Evolutionary conservation across 1,140 invertebrate genomes (phyloP), one percentile per base, ranked within the genome.

Genomic region (Pogonomyrmex californicus): DNA sequence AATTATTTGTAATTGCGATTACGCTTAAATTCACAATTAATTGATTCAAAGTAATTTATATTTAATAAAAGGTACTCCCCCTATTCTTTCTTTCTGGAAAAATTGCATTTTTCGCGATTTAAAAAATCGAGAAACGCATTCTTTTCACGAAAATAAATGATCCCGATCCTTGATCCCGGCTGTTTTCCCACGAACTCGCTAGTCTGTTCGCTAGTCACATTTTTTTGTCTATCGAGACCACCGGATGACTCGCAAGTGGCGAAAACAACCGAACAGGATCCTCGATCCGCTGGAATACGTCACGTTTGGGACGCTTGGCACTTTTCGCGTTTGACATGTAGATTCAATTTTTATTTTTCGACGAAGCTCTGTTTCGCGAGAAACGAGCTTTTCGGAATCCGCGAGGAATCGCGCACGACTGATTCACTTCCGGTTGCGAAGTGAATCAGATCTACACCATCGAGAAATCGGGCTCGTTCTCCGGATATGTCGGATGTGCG

Each of bases 351-450:
- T 60, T 14, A 23, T 38, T 17, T 23, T 33, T 7, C 38, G 30
- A 23, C 56, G 30, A 30, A 75, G 23, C 6, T 17, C 2, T 23
- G 4, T 41, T 33, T 10, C 4, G 23, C 10, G 23, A 58, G 14
- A 54, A 56, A 0, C 36, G 10, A 38, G 54, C 30, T 75, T 60
- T 62, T 75, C 6, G 30, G 33, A 83, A 62, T 75, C 36, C 38
- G 5, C 10, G 14, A n/a, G 49, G 70, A 44, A 30, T 33, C 65
- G 65, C 65, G 51, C 56, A 36, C n/a, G 33, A 54, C 44, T 75
- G 79, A 83, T 75, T 83, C 79, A 75, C 41, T 60, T 75, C 68
- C 79, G 79, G 38, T 3, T 58, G 56, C 54, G 38, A 33, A 12
- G 36, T 23, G 82, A 85, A 85, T 78, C 73, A 44, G n/a, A 78